These are phyloP conservation scores for Iguana delicatissima DNA, from an alignment of 2,797 vertebrate genomes.

Conservation along the genomic window DNA sequence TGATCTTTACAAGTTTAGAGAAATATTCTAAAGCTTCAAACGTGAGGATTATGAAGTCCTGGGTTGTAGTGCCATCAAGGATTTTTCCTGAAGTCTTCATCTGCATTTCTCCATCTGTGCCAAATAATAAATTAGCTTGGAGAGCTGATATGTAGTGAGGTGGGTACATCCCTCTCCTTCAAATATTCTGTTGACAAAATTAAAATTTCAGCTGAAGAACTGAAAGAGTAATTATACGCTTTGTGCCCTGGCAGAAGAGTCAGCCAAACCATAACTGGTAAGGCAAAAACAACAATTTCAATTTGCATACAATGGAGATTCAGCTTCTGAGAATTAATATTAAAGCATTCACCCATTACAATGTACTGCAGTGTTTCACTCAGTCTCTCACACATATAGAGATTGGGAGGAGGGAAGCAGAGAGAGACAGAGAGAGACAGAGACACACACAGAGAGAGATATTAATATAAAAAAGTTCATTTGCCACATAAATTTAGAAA, in stretches of 20 bases:
- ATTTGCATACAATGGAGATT: background rate
- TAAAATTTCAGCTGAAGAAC: slow-evolving; percentile 26
- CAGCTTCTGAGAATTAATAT: background rate
- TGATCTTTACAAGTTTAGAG: background rate
- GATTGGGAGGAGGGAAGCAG: too few relatives aligned
- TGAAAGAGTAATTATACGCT: background rate
- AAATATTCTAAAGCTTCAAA: background rate
- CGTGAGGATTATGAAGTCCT: background rate
- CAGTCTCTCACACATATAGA: background rate
- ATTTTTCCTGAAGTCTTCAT: slow-evolving; percentile 33
- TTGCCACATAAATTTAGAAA: background rate
- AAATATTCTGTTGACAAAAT: background rate
- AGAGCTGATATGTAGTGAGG: slow-evolving; percentile 13
- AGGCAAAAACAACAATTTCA: background rate
- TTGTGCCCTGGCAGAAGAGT: slow-evolving; percentile 18
- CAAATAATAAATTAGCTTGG: slow-evolving; percentile 39
- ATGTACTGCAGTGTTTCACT: background rate
- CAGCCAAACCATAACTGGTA: background rate
- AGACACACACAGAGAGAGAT: too few relatives aligned
- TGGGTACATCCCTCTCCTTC: background rate
- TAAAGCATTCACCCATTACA: background rate
- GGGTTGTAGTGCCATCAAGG: background rate
- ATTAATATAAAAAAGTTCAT: background rate
- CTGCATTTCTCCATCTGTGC: background rate
- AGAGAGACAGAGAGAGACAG: background rate